Evolutionary conservation across 2,113 vertebrate genomes (phyloP).

Genomic region (Ploceus nigricollis): DNA sequence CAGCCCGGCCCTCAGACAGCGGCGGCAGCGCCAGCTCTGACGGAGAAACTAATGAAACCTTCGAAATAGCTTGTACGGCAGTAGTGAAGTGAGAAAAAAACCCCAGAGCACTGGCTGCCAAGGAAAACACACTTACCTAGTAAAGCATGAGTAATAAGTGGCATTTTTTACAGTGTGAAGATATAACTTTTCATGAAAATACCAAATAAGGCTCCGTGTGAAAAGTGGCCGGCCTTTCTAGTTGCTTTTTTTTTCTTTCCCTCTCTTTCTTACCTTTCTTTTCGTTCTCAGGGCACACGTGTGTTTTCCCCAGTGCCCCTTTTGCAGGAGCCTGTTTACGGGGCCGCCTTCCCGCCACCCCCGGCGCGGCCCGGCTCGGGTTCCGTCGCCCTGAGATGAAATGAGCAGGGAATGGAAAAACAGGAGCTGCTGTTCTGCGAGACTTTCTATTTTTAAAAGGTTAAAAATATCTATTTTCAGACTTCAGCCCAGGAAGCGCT

Average conservation of each 20-base stretch:
- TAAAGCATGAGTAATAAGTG: constrained; percentile 59
- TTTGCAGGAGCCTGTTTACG: not conserved
- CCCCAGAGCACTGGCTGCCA: not conserved
- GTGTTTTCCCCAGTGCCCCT: not conserved
- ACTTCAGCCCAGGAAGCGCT: constrained; percentile 30
- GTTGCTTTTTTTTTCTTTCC: not conserved
- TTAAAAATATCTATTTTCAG: constrained; percentile 49
- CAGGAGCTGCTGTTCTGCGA: constrained; percentile 6
- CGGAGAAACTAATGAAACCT: constrained; percentile 31
- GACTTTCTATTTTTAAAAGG: constrained; percentile 54
- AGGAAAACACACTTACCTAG: constrained; percentile 45
- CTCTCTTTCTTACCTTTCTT: not conserved
- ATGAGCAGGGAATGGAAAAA: constrained; percentile 49
- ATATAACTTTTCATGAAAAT: constrained; percentile 45
- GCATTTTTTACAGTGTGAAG: constrained; percentile 37
- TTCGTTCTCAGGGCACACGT: not conserved
- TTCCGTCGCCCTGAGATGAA: not conserved
- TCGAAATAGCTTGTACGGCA: not conserved
- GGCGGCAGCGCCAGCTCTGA: not conserved
- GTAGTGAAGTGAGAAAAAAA: not conserved
- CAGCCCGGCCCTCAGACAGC: constrained; percentile 31
- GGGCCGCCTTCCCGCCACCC: not conserved
- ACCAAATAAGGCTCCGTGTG: constrained; percentile 24
- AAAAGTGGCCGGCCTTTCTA: constrained; percentile 9
- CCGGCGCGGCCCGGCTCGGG: not conserved